phyloP scores from a whole-genome alignment of 2,797 vertebrate species.

The Ambastaia sidthimunki region DNA sequence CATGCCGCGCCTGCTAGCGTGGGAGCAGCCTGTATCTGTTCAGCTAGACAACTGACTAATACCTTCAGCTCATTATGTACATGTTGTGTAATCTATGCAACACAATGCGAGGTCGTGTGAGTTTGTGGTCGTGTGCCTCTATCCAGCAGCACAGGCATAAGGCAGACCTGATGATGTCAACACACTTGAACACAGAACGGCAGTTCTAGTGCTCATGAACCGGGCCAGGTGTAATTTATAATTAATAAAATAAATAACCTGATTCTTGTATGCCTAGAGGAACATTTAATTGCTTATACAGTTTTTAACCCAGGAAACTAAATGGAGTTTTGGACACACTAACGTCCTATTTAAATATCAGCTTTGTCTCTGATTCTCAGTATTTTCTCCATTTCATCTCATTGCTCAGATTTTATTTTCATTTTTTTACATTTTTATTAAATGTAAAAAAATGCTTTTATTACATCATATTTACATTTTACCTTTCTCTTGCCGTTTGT shows the following conservation, averaged over 20 bases:
- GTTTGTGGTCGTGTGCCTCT: background rate
- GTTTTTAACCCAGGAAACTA: too few species aligned
- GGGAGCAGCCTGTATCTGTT: constrained; percentile 35
- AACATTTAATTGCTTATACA: too few species aligned
- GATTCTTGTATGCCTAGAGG: too few species aligned
- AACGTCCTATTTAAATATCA: too few species aligned
- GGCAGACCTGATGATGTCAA: background rate
- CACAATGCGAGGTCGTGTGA: background rate
- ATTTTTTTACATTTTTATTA: too few species aligned
- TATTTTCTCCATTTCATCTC: too few species aligned
- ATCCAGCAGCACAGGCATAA: background rate
- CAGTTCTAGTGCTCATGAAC: background rate
- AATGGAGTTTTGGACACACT: too few species aligned
- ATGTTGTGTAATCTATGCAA: constrained; percentile 13
- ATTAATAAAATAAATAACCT: too few species aligned
- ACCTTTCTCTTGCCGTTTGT: too few species aligned
- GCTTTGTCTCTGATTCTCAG: too few species aligned
- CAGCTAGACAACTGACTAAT: constrained; percentile 49
- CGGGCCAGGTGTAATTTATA: background rate
- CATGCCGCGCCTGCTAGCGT: background rate
- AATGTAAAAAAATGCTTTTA: background rate
- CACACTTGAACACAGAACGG: background rate
- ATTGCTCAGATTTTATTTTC: too few species aligned
- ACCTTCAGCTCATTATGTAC: constrained; percentile 19
- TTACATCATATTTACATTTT: background rate